These are phyloP conservation scores for Yasuhikotakia modesta DNA, from an alignment of 2,797 vertebrate species.

Conservation along the genomic window DNA sequence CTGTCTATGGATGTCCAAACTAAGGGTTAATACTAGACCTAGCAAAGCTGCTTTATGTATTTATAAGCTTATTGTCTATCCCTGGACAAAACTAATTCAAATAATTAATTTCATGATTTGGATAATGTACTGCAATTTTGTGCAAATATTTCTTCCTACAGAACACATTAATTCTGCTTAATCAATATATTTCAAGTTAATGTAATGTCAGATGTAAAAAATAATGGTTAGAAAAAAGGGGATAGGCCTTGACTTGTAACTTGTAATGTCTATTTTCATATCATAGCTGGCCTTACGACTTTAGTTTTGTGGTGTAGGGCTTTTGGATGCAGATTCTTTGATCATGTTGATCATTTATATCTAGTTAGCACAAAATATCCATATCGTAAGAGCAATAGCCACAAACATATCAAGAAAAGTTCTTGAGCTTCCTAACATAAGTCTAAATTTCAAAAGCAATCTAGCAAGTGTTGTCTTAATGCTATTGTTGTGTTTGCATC, in stretches of 20 bases:
- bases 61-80: slow-evolving; percentile 23
- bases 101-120: slow-evolving; percentile 10
- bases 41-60: slow-evolving; percentile 36
- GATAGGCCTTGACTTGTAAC: slow-evolving; percentile 36
- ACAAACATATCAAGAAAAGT: slow-evolving; percentile 47
- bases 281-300: slow-evolving; percentile 48
- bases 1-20: slow-evolving; percentile 11
- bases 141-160: slow-evolving; percentile 27
- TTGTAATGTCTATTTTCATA: slow-evolving; percentile 49
- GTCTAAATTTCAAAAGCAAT: slow-evolving; percentile 21
- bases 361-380: slow-evolving; percentile 39
- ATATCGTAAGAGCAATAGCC: slow-evolving; percentile 45
- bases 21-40: slow-evolving; percentile 7
- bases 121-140: slow-evolving; percentile 9
- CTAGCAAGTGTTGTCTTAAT: slow-evolving; percentile 40
- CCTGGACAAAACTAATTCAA: slow-evolving; percentile 27
- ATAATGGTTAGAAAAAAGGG: slow-evolving; percentile 44
- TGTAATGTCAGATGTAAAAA: slow-evolving; percentile 41
- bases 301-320: slow-evolving; percentile 27
- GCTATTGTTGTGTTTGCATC: slow-evolving; percentile 46
- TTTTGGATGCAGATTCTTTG: slow-evolving; percentile 51
- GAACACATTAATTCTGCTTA: slow-evolving; percentile 13
- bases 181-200: slow-evolving; percentile 30
- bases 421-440: slow-evolving; percentile 38
- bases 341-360: slow-evolving; percentile 59